Evolutionary conservation across 2,888 invertebrate genomes (phyloP).

Genomic region (Timandra comae): DNA sequence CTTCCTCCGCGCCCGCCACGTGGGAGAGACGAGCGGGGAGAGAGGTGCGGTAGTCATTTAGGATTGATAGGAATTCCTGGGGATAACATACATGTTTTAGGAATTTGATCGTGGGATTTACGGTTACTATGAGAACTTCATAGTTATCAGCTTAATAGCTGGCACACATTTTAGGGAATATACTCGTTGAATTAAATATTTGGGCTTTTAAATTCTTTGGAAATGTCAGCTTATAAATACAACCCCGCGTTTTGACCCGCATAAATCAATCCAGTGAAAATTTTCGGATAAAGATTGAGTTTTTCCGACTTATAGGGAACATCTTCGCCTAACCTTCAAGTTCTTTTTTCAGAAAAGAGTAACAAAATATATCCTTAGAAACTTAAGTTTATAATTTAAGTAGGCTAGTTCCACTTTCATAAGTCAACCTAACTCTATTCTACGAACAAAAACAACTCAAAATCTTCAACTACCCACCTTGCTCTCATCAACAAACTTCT

Average conservation of each 20-base stretch:
- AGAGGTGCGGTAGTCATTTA: slow-evolving; percentile 92
- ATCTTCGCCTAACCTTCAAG: too few relatives aligned
- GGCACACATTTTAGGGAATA: neutral
- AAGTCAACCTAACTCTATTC: too few relatives aligned
- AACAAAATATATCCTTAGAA: too few relatives aligned
- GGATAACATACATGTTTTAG: neutral
- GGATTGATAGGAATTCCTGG: slow-evolving; percentile 85
- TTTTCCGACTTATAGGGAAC: too few relatives aligned
- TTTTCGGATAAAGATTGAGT: neutral
- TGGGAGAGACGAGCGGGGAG: slow-evolving; percentile 89
- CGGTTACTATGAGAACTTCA: neutral
- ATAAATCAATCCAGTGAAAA: too few relatives aligned
- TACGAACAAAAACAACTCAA: too few relatives aligned
- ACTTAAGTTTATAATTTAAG: too few relatives aligned
- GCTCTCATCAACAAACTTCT: slow-evolving; percentile 96
- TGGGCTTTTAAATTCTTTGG: neutral
- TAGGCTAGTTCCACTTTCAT: too few relatives aligned
- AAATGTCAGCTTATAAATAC: neutral
- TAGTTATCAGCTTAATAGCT: neutral
- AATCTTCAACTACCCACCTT: too few relatives aligned
- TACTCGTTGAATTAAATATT: neutral
- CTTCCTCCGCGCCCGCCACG: slow-evolving; percentile 81
- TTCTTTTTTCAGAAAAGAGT: too few relatives aligned
- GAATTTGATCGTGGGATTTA: neutral
- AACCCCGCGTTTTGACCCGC: too few relatives aligned